Evolutionary conservation across 2,888 invertebrate genomes (phyloP), one percentile per base, ranked within the genome.

Genomic region (Andrena minutula): DNA sequence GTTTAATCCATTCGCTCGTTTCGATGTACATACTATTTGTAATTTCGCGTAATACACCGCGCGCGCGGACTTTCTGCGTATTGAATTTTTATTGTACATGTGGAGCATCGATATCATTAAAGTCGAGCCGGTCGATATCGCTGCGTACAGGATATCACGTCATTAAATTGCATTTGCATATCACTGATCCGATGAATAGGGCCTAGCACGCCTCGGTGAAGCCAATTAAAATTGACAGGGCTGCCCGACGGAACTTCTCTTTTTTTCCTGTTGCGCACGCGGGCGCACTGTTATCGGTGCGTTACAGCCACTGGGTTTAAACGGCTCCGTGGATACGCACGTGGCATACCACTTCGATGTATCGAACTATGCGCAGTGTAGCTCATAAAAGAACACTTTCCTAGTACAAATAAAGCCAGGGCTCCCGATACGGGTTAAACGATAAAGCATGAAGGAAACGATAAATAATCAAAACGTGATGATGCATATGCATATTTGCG

Each of bases 131-230:
- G 77, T 79, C 84, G 84, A 83, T 85, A 83, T 82, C 82, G 88
- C 88, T 86, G 84, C 87, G 86, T 90, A 90, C 87, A 87, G 89
- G 84, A 90, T 91, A 92, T 90, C 91, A 89, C 90, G 86, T 92
- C 92, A 92, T 92, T 92, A 92, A 92, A 92, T 92, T 92, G 90
- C 90, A 92, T 92, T 92, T 92, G 91, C 91, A 92, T 92, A 92
- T 92, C 90, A 89, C 86, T 88, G 90, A 91, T 90, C 90, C 90
- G 88, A 86, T 90, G 90, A 91, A 91, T 91, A 88, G 90, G 87
- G 89, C 79, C 89, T 85, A 85, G 88, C 88, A 90, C 86, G 91
- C 87, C 86, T 89, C 89, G 88, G 88, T 89, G 90, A 87, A 91
- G 91, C 89, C 91, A 92, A 92, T 92, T 91, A 92, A 92, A 92